Base-by-base conservation (phyloP, 64 coral and sea anemone species). In the Exaiptasia diaphana region DNA sequence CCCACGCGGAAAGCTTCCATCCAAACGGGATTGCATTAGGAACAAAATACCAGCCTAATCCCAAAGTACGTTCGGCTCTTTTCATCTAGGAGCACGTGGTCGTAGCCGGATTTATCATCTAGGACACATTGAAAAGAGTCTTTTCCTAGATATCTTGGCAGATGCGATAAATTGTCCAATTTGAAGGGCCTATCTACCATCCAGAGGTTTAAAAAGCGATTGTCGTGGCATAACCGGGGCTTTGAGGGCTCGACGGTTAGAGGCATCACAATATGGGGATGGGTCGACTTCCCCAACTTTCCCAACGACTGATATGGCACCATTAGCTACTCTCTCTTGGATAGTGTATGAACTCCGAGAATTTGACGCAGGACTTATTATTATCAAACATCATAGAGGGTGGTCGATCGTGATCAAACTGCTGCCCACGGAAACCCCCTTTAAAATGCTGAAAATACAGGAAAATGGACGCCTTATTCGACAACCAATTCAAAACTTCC, bases 61-160 rank as follows among this genome's bases (percentile, higher is more conserved):
- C 82, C 82, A 75, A 73, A 74, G 35, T 59, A 85, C 1, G 14
- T 1, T 14, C 82, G 82, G 41, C 68, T 85, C 12, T 27, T 21
- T 7, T 39, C 67, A 20, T 48, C 41, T 14, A 86, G 31, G 14
- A 86, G 34, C 3, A 85, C 25, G 29, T 85, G 81, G 25, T 85
- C 67, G 29, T 85, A 85, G 21, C 81, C 81, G 3, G 81, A 85
- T 59, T 85, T 72, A 32, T 86, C 83, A 48, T 86, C 36, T 14
- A 9, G 46, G 4, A 70, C 65, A 1, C 49, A 57, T 20, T 58
- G 52, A 30, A 38, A 78, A 7, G 65, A 38, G 3, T 37, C 39
- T 23, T 3, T 4, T 37, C 3, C 39, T 45, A 73, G 38, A 21
- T 73, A 73, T 20, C 42, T 15, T 1, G 38, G 41, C 4, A 73